Conservation (phyloP, 1,140 invertebrate genomes). For the Listronotus bonariensis region DNA sequence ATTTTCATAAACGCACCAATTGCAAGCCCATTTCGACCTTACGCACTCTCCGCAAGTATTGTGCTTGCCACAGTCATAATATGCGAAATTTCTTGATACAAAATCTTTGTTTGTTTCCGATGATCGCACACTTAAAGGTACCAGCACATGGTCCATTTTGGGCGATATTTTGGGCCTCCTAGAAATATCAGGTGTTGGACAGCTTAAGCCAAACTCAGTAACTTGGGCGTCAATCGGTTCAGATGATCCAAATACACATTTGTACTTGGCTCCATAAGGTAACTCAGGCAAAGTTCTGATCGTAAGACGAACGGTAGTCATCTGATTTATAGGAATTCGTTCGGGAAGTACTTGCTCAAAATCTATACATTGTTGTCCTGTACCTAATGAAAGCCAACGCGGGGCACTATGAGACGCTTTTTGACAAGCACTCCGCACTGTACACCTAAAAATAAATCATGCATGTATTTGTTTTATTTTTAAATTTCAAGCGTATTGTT, state of each 20-base stretch:
- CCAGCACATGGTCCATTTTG: conserved; percentile 85
- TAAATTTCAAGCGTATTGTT: conserved; percentile 6
- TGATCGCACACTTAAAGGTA: conserved; percentile 89
- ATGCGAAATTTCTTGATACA: conserved; percentile 90
- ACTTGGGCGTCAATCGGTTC: conserved; percentile 86
- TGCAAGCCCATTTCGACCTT: conserved; percentile 87
- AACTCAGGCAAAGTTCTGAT: conserved; percentile 89
- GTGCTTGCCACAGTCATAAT: conserved; percentile 91
- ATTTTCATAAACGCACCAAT: conserved; percentile 96
- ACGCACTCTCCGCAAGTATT: conserved; percentile 85
- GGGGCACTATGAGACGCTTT: conserved; percentile 87
- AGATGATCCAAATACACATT: conserved; percentile 88
- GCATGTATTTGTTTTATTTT: not conserved
- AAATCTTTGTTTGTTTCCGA: conserved; percentile 95
- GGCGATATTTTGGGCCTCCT: conserved; percentile 79
- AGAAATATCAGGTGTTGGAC: conserved; percentile 79
- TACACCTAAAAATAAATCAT: conserved; percentile 68
- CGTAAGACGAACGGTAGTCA: conserved; percentile 81
- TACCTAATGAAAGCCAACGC: conserved; percentile 89
- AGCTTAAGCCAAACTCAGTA: conserved; percentile 78
- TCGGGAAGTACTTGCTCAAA: conserved; percentile 92
- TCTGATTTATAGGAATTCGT: conserved; percentile 84
- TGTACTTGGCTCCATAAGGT: conserved; percentile 87
- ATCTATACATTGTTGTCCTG: conserved; percentile 92
- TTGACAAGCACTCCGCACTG: conserved; percentile 83